Evolutionary conservation across 2,113 vertebrate species (phyloP).

Genomic region (Paedocypris sp.): DNA sequence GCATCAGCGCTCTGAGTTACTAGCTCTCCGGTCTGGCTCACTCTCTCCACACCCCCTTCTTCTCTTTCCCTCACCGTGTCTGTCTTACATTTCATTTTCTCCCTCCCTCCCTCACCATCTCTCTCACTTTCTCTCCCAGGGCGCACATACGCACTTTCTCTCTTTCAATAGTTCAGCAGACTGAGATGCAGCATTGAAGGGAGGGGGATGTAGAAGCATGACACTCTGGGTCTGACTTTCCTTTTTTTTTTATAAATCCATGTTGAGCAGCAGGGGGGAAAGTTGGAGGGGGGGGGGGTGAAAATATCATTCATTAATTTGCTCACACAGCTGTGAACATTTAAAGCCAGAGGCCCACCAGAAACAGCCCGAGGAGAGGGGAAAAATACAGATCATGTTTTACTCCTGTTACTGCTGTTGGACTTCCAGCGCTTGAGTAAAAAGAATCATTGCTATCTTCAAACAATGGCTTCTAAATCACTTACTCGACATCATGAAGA

Average conservation of each 20-base stretch:
- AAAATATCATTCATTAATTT: slow-evolving; percentile 65
- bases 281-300: slow-evolving; percentile 8
- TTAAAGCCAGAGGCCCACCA: slow-evolving; percentile 60
- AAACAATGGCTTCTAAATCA: background rate
- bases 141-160: slow-evolving; percentile 30
- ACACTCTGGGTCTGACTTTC: slow-evolving; percentile 42
- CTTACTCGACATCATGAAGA: slow-evolving; percentile 46
- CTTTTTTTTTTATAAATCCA: slow-evolving; percentile 33
- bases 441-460: background rate
- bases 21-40: slow-evolving; percentile 8
- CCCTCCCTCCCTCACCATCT: slow-evolving; percentile 31
- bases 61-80: slow-evolving; percentile 40
- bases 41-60: slow-evolving; percentile 43
- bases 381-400: too few relatives aligned
- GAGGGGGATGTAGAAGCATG: slow-evolving; percentile 32
- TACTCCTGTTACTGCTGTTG: too few relatives aligned
- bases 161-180: slow-evolving; percentile 12
- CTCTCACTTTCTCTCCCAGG: slow-evolving; percentile 29
- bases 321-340: slow-evolving; percentile 64
- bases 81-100: slow-evolving; percentile 37
- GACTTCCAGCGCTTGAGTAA: too few relatives aligned
- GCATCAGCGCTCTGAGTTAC: slow-evolving; percentile 28
- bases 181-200: slow-evolving; percentile 42
- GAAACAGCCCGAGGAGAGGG: slow-evolving; percentile 39
- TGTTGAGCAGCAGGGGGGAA: slow-evolving; percentile 41